These are phyloP conservation scores for Maniola jurtina DNA, from an alignment of 1,140 invertebrate species.

Conservation along the genomic window DNA sequence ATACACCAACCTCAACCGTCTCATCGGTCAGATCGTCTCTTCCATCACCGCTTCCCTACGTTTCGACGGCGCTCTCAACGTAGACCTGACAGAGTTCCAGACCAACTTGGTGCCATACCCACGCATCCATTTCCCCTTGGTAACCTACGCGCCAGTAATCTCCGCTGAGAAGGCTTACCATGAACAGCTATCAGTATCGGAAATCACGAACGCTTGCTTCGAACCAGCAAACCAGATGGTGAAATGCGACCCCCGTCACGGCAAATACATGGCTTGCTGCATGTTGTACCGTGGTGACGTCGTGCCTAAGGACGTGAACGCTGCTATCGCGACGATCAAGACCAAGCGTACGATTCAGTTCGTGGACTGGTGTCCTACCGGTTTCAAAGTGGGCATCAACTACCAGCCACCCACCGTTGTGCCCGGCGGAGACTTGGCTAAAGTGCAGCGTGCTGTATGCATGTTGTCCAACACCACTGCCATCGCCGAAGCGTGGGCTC, in stretches of 20 bases:
- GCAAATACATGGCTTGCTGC: slow-evolving; percentile 95
- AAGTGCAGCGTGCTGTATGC: slow-evolving; percentile 85
- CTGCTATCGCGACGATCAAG: slow-evolving; percentile 91
- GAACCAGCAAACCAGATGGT: slow-evolving; percentile 95
- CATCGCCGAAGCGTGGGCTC: slow-evolving; percentile 88
- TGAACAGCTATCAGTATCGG: slow-evolving; percentile 89
- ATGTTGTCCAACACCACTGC: slow-evolving; percentile 93
- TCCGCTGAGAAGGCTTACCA: slow-evolving; percentile 93
- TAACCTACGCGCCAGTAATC: slow-evolving; percentile 92
- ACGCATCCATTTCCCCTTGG: slow-evolving; percentile 90
- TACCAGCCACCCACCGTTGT: slow-evolving; percentile 91
- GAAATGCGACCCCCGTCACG: slow-evolving; percentile 93
- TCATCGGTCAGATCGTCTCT: slow-evolving; percentile 92
- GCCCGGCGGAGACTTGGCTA: slow-evolving; percentile 89
- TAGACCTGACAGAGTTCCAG: slow-evolving; percentile 94
- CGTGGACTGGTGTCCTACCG: slow-evolving; percentile 95
- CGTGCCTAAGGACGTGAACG: slow-evolving; percentile 89
- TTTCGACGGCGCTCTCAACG: slow-evolving; percentile 93
- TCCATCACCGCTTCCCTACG: slow-evolving; percentile 93
- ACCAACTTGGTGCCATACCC: slow-evolving; percentile 93
- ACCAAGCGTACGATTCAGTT: slow-evolving; percentile 92
- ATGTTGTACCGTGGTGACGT: slow-evolving; percentile 89
- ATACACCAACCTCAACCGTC: slow-evolving; percentile 88
- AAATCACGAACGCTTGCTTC: slow-evolving; percentile 94
- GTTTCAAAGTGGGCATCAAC: slow-evolving; percentile 91